phyloP scores from a whole-genome alignment of 2,888 invertebrate genomes.

The Dascillus cervinus region DNA sequence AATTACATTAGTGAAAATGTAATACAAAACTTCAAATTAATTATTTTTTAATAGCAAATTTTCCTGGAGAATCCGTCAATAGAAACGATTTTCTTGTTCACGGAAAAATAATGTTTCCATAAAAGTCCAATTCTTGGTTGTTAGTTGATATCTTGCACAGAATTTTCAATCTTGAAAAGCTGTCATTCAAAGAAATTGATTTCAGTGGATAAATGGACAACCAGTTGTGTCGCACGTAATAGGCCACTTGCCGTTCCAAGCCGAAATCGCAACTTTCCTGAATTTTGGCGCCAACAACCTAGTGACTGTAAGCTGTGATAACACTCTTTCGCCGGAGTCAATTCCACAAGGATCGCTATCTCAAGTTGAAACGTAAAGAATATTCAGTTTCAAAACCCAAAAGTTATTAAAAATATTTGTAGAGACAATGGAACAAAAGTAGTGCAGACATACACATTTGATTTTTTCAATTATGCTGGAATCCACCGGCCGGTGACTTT shows the following conservation, averaged over 20 bases:
- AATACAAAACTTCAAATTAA: no score
- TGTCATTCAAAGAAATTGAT: conserved; percentile 59
- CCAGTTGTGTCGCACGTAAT: conserved; percentile 78
- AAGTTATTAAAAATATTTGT: conserved; percentile 22
- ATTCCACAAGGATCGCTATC: conserved; percentile 78
- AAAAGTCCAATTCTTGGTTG: no score
- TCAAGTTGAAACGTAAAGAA: conserved; percentile 45
- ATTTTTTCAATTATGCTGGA: conserved; percentile 97
- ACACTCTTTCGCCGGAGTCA: conserved; percentile 77
- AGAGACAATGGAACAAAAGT: conserved; percentile 55
- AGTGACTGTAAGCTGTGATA: conserved; percentile 90
- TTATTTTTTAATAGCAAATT: no score
- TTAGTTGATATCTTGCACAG: no score
- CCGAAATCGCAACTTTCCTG: conserved; percentile 64
- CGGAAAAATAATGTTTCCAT: no score
- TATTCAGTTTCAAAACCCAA: no score
- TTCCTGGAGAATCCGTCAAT: no score
- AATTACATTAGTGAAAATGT: no score
- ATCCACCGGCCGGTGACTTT: conserved; percentile 88
- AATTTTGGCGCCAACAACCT: conserved; percentile 63
- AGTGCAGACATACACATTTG: conserved; percentile 69
- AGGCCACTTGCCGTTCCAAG: conserved; percentile 92
- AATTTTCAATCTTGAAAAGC: conserved; percentile 82
- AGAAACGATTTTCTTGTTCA: no score
- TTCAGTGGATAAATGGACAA: conserved; percentile 91